A percentile compares a stretch with the other conserved stretches of the same genome.
These are phyloP conservation scores for Dicycla oo DNA, from an alignment of 2,888 invertebrate genomes.

Conservation along the genomic window DNA sequence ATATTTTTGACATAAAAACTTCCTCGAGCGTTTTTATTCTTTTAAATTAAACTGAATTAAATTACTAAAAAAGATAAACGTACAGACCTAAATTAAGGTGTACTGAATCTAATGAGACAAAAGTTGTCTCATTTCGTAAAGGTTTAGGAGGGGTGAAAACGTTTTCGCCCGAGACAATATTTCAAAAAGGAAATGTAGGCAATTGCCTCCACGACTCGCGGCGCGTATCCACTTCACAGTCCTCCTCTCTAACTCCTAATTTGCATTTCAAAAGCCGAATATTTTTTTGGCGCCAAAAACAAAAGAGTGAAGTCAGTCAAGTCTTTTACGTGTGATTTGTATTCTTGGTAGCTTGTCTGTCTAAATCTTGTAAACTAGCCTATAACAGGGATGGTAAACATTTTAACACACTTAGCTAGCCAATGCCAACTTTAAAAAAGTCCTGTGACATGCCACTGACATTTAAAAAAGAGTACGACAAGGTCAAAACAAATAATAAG, in stretches of 20 bases:
- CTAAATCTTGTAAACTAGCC: conserved; percentile 52
- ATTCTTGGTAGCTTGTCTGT: conserved; percentile 32
- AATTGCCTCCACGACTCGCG: too few species aligned
- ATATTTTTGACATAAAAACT: too few species aligned
- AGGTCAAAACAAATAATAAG: not conserved
- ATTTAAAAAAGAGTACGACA: not conserved
- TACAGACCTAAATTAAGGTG: too few species aligned
- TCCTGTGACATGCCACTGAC: not conserved
- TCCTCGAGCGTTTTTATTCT: too few species aligned
- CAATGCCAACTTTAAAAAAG: not conserved
- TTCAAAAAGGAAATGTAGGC: too few species aligned
- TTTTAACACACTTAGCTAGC: not conserved
- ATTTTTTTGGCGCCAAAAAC: conserved; percentile 20
- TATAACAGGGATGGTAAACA: not conserved
- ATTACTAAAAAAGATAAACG: too few species aligned
- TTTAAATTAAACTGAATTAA: too few species aligned
- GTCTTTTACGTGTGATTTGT: conserved; percentile 29
- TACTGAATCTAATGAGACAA: too few species aligned
- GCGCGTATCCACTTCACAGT: too few species aligned
- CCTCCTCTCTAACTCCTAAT: conserved; percentile 11
- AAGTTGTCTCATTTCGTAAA: too few species aligned
- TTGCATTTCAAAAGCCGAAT: conserved; percentile 23
- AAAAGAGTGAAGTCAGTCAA: conserved; percentile 21
- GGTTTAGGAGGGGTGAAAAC: too few species aligned
- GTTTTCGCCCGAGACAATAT: too few species aligned